Evolutionary conservation across 2,888 invertebrate species (phyloP), one percentile per base, ranked within the genome.

Genomic region (Athrips mouffetella): DNA sequence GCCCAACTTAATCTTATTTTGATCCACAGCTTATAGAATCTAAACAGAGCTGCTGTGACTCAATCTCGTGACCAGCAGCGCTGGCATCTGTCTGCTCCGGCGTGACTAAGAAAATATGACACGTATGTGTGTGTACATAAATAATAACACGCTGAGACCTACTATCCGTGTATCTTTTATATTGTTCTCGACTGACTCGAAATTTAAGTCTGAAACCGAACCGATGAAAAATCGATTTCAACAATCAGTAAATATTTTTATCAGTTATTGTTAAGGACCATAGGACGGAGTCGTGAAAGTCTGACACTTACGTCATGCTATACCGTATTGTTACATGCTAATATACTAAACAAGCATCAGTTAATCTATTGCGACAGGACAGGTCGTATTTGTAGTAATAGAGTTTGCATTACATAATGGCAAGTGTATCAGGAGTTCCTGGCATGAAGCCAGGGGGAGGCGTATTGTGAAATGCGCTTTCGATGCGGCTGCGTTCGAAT

Each of bases 401-500:
- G 10, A 8, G 39, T 47, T 44, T 21, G 44, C 21, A 31, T 44
- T 41, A 40, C 21, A 30, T 48, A 48, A 18, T 18, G 31, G 18
- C 18, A 20, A 45, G 35, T 25, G 13, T 44, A 47, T 46, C 45
- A 48, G 47, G 20, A 40, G 54, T 49, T 47, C 44, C 46, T 61
- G 59, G 61, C 58, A 37, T 16, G 29, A 35, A 46, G 58, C 60
- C 61, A 60, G 53, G 48, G 53, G 52, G 52, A 53, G 52, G 55
- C 50, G 51, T 52, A 56, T 59, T 56, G 61, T 60, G 60, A 63
- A 70, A 67, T 63, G 65, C 61, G 63, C 64, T 65, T 64, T 62
- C 60, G 62, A 57, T 63, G 63, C 65, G 61, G 60, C 62, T 66
- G 62, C 65, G 63, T 64, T 57, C 50, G 55, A 58, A 81, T 69